Base-by-base conservation (phyloP, 2,888 invertebrate genomes). In the Leucophenga montana region DNA sequence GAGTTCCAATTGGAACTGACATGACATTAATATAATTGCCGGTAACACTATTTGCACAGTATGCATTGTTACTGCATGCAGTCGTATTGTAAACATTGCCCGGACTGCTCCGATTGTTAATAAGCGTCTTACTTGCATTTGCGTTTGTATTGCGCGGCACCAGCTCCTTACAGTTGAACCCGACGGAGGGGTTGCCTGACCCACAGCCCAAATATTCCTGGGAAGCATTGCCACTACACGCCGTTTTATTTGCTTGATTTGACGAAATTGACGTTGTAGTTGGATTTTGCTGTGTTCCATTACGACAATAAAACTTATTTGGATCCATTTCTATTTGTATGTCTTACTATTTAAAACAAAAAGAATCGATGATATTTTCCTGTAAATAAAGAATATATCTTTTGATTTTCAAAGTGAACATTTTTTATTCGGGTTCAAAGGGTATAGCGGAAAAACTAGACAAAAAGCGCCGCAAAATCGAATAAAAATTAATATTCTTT, bases 1-100 rank as follows among this genome's bases (percentile, higher is more conserved):
- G 73, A 0, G 85, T 79, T 67, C 87, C 87, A 73, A 88, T 75
- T 66, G 88, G 87, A 73, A 88, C 86, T 53, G 88, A 85, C 85
- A 88, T 86, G 70, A 89, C 85, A 77, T 89, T 89, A 73, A 89
- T 88, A 76, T 87, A 89, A 78, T 87, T 89, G 71, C 86, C 80
- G 66, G 77, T 70, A 68, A 74, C 77, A 68, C 68, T 82, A 69
- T 68, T 78, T 71, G 76, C 70, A 71, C 84, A 80, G 70, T 80
- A 77, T 39, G 73, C 75, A 67, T 71, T 76, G 68, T 76, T 81
- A 66, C 75, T 80, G 71, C 80, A 80, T 53, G 72, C 75, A 1
- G 75, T 66, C 31, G 56, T 74, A n/a, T 71, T 71, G 33, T 75
- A 80, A 3, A 78, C 73, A 16, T 67, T 76, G 1, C 71, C 75